These are phyloP conservation scores for Phoxinus dragarum DNA, from an alignment of 2,797 vertebrate species.

Conservation along the genomic window DNA sequence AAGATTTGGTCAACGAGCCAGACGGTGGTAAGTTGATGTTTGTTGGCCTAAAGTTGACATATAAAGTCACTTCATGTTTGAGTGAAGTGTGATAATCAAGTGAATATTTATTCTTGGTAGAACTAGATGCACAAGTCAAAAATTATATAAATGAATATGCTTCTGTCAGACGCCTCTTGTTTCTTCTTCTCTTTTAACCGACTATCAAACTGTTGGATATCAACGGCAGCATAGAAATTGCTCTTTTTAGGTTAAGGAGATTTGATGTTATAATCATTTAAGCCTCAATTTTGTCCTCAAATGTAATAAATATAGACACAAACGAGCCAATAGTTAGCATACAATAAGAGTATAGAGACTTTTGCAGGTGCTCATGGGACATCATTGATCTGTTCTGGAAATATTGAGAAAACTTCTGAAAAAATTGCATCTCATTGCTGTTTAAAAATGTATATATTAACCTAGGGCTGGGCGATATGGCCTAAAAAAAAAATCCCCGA, in stretches of 20 bases:
- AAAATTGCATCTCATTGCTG: not conserved
- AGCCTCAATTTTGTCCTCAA: not conserved
- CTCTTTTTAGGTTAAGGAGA: not conserved
- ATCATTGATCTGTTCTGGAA: not conserved
- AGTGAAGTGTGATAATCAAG: not conserved
- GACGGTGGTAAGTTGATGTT: not conserved
- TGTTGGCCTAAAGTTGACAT: not conserved
- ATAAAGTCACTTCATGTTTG: not conserved
- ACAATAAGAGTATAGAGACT: not conserved
- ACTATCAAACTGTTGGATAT: not conserved
- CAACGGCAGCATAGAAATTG: not conserved
- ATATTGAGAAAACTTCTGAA: not conserved
- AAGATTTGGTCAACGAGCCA: not conserved
- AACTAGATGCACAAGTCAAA: not conserved
- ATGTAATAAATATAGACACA: not conserved
- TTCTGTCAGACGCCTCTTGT: no score
- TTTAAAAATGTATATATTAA: not conserved
- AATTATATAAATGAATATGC: not conserved
- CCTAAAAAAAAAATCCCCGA: no score
- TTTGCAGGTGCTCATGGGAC: not conserved
- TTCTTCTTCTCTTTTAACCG: not conserved
- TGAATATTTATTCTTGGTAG: not conserved
- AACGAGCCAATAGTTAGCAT: not conserved
- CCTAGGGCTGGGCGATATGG: no score
- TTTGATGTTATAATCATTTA: not conserved